Base-by-base conservation (phyloP, 2,888 invertebrate genomes). In the Drosophila acutilabella region DNA sequence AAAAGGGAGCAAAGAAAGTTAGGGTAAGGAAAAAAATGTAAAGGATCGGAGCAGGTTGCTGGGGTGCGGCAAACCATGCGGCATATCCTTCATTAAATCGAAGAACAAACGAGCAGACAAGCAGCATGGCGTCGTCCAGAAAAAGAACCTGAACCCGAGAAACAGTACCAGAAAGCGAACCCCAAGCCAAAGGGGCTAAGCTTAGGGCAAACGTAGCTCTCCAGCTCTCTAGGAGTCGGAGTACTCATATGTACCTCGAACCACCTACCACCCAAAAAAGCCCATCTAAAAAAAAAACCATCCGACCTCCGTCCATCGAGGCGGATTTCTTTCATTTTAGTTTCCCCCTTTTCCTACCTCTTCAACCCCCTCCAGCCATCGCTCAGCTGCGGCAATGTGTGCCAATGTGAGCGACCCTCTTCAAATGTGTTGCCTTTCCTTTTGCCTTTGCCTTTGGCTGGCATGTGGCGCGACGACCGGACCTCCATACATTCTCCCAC, bases 71-170 rank as follows among this genome's bases (percentile, higher is more conserved):
- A 57, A 59, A 64, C 78, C 81, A 83, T 81, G 82, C 73, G 80
- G 86, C 72, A 86, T 89, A 86, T 86, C 85, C 85, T 86, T 86
- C 85, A 89, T 86, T 86, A 86, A 86, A 86, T 86, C 85, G 85
- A 86, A 86, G 89, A 89, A 85, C 84, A 88, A 88, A 85, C 89
- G 83, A 83, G 87, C 87, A 86, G 87, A 88, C 86, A 74, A 81
- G 86, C 88, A 73, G 84, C 77, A 74, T 65, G 74, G 80, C 68
- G 80, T 73, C 83, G 79, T 61, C 70, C 71, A 57, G 57, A 44
- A 56, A 41, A 26, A 53, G 53, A 16, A 53, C 14, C 36, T 45
- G 56, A 33, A 13, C 30, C 26, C n/a, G n/a, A 69, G 59, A 57
- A 30, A 59, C 45, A 30, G 42, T 16, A 16, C n/a, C 47, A 53